Evolutionary conservation across 2,797 vertebrate genomes (phyloP).

Genomic region (Moxostoma hubbsi): DNA sequence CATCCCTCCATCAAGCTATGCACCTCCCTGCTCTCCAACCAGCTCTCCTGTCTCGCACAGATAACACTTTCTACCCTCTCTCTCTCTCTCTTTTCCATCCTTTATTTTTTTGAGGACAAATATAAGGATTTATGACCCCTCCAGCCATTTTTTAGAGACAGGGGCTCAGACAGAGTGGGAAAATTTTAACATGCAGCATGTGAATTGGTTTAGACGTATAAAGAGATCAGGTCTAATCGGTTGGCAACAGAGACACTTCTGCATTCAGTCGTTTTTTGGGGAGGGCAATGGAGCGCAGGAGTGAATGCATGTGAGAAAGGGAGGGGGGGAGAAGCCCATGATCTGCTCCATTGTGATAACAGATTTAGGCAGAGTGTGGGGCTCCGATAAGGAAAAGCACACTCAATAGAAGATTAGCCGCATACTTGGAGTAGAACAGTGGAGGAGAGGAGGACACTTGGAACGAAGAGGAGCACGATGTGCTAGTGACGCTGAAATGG

Average conservation of each 20-base stretch:
- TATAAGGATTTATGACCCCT: slow-evolving; percentile 61
- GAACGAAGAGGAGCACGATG: slow-evolving; percentile 29
- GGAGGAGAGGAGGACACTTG: slow-evolving; percentile 36
- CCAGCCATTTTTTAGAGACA: slow-evolving; percentile 49
- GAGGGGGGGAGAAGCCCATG: slow-evolving; percentile 71
- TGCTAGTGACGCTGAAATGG: slow-evolving; percentile 17
- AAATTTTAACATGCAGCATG: slow-evolving; percentile 79
- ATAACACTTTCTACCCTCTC: slow-evolving; percentile 75
- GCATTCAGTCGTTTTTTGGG: slow-evolving; percentile 66
- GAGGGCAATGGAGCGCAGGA: slow-evolving; percentile 44
- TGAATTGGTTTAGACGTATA: slow-evolving; percentile 73
- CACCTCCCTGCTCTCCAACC: slow-evolving; percentile 74
- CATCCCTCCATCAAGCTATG: slow-evolving; percentile 76
- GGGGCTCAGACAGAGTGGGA: slow-evolving; percentile 64
- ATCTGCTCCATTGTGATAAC: slow-evolving; percentile 91
- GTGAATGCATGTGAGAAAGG: slow-evolving; percentile 50
- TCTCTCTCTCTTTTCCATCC: slow-evolving; percentile 29
- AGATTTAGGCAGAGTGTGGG: slow-evolving; percentile 85
- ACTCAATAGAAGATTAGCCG: slow-evolving; percentile 82
- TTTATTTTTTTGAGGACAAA: slow-evolving; percentile 24
- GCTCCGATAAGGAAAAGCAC: slow-evolving; percentile 88
- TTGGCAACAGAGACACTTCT: slow-evolving; percentile 85
- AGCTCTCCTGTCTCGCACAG: slow-evolving; percentile 82
- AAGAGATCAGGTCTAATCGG: slow-evolving; percentile 83
- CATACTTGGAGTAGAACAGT: slow-evolving; percentile 78